Conservation (phyloP, 2,797 vertebrate species). For the Melanitta fusca region DNA sequence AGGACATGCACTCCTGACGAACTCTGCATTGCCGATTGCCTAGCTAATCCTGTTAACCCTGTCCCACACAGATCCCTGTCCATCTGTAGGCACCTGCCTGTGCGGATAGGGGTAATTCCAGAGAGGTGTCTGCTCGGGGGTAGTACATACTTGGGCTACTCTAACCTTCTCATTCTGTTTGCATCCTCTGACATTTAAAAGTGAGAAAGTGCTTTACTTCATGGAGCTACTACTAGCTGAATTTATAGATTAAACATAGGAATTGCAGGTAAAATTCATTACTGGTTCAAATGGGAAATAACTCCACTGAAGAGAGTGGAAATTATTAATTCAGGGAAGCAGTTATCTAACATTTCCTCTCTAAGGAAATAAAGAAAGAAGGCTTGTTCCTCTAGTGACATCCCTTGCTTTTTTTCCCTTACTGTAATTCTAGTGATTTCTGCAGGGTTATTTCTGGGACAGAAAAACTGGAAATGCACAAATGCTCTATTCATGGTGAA, state of each 20-base stretch:
- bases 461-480: constrained; percentile 17
- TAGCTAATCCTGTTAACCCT: neutral
- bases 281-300: constrained; percentile 1
- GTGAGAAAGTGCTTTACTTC: neutral
- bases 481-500: constrained; percentile 8
- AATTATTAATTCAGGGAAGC: neutral
- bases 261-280: neutral
- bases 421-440: neutral
- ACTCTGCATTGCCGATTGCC: neutral
- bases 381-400: neutral
- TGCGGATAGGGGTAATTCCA: neutral
- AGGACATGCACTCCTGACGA: neutral
- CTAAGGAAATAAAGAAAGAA: neutral
- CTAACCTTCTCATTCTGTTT: neutral
- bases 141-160: neutral
- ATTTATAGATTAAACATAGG: neutral
- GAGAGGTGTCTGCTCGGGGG: neutral
- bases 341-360: neutral
- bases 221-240: neutral
- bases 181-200: neutral
- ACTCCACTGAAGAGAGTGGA: neutral
- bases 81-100: neutral
- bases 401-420: neutral
- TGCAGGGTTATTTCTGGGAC: constrained; percentile 1
- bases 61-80: neutral